These are phyloP conservation scores for Bilobella aurantiaca DNA, from an alignment of 1,140 invertebrate species.

Conservation along the genomic window DNA sequence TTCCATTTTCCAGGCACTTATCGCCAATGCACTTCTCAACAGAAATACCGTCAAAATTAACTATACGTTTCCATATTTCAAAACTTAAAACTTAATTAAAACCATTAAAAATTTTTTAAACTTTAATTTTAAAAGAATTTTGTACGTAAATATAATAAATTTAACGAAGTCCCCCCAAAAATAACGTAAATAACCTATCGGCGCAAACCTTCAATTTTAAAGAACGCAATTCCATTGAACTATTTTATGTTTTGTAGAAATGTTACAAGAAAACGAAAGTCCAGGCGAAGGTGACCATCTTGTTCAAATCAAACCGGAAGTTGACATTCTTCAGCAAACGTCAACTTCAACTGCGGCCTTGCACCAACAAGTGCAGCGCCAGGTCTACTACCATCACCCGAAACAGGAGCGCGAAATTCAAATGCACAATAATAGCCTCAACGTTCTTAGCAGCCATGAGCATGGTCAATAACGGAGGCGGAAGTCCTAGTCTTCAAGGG, in stretches of 20 bases:
- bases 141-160: neutral
- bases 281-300: neutral
- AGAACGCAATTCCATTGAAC: neutral
- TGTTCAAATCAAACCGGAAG: neutral
- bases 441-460: neutral
- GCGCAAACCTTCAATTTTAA: neutral
- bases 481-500: neutral
- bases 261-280: neutral
- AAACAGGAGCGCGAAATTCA: neutral
- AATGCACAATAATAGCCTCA: neutral
- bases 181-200: no score
- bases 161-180: neutral
- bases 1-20: neutral
- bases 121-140: neutral
- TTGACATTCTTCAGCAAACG: neutral
- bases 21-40: neutral
- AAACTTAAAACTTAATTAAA: neutral
- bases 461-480: neutral
- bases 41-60: neutral
- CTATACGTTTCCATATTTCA: neutral
- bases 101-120: neutral
- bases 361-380: neutral
- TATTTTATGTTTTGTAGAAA: neutral
- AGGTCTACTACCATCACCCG: neutral
- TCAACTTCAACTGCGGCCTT: neutral